Base-by-base conservation (phyloP, 2,113 vertebrate genomes). In the Channa argus region DNA sequence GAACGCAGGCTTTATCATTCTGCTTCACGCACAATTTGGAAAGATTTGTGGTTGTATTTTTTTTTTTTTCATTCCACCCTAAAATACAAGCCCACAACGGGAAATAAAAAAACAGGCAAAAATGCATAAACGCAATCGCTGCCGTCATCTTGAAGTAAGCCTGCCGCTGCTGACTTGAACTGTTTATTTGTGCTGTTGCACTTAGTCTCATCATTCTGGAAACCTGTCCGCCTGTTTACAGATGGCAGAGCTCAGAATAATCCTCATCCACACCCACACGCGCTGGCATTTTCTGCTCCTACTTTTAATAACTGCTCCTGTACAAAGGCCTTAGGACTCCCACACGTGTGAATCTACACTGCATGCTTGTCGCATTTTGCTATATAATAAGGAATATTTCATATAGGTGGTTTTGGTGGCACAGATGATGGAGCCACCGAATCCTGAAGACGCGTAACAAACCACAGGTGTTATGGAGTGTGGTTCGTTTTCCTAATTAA, bases 141-240 rank as follows among this genome's bases (percentile, higher is more conserved):
- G 59, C 55, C 77, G 41, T 67, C 74, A 54, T 86, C 74, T 24
- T 74, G 7, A 80, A 72, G 50, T 34, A 0, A 2, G 13, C 44
- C 4, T 64, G 79, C 24, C 24, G 24, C 74, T 72, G 53, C 86
- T 65, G 79, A 81, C 71, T 71, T 77, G 41, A 51, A 68, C 43
- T 85, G 60, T 71, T 81, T 82, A 72, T 82, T 78, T 36, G 12
- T 59, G 54, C 71, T 49, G 45, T 38, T 73, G 84, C 59, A 74
- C 61, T 39, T 74, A 3, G 6, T 72, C 77, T 82, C 81, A 71
- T 74, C 70, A 63, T 52, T 34, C 53, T 69, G 67, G 65, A 84
- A 72, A 81, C 86, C 78, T 87, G 86, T 86, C 80, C 50, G 77
- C 83, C 71, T 81, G 72, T 86, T 84, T 83, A 76, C 85, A 84